These are phyloP conservation scores for Lontra canadensis DNA, from an alignment of 2,113 vertebrate species.

Conservation along the genomic window DNA sequence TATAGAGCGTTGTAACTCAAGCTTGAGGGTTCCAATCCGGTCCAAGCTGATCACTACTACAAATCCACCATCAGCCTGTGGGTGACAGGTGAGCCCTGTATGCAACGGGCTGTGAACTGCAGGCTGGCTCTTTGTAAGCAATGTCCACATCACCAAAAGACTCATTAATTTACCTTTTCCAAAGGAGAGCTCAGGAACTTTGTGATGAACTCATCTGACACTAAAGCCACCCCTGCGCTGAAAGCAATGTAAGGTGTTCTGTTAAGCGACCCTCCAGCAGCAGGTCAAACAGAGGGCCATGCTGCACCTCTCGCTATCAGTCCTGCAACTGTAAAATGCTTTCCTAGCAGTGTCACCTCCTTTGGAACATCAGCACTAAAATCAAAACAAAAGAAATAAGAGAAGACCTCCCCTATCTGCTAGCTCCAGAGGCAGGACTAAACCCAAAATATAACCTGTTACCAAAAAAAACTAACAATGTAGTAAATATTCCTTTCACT, in stretches of 20 bases:
- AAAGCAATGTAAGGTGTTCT: background rate
- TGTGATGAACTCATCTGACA: background rate
- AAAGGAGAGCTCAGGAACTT: background rate
- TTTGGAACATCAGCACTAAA: constrained; percentile 20
- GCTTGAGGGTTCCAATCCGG: background rate
- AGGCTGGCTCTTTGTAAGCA: background rate
- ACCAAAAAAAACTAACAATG: background rate
- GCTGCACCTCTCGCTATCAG: background rate
- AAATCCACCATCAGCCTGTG: background rate
- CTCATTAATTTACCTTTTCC: background rate
- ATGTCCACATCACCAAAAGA: background rate
- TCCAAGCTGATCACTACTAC: background rate
- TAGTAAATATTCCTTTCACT: background rate
- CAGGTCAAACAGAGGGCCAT: background rate
- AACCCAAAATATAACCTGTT: background rate
- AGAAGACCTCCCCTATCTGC: background rate
- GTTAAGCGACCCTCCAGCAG: background rate
- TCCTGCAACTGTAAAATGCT: background rate
- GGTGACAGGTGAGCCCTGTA: background rate
- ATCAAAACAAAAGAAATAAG: constrained; percentile 33
- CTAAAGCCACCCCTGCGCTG: background rate
- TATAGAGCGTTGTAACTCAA: background rate
- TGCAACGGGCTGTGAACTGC: background rate
- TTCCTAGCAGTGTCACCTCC: constrained; percentile 45
- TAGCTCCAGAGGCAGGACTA: background rate